These are phyloP conservation scores for Dendrocopos noguchii DNA, from an alignment of 2,113 vertebrate genomes.

Conservation along the genomic window DNA sequence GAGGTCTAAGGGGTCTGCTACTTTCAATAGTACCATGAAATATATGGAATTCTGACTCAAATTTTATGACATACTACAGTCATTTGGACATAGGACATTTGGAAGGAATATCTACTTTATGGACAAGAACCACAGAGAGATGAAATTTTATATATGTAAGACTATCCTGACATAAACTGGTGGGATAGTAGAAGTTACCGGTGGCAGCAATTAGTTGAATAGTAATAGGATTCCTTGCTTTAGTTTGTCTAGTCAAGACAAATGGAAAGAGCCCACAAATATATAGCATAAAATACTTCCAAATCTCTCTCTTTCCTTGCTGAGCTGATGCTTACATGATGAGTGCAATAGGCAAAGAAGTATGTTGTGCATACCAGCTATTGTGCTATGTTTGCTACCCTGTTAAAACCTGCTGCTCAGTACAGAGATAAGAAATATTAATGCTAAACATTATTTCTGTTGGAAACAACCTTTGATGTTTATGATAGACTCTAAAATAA, in stretches of 20 bases:
- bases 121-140: not conserved
- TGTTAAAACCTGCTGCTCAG: not conserved
- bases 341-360: not conserved
- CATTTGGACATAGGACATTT: not conserved
- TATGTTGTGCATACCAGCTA: not conserved
- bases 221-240: constrained; percentile 22
- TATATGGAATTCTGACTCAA: not conserved
- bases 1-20: not conserved
- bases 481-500: not conserved
- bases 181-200: constrained; percentile 12
- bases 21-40: not conserved
- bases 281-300: not conserved
- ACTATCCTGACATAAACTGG: not conserved
- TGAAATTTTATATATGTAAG: not conserved
- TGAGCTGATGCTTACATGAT: not conserved
- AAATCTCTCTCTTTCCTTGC: not conserved
- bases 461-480: not conserved
- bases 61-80: not conserved
- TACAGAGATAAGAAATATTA: not conserved
- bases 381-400: not conserved
- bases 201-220: not conserved
- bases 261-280: constrained; percentile 10
- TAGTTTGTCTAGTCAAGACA: constrained; percentile 25
- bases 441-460: not conserved
- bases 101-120: not conserved